Evolutionary conservation across 2,113 vertebrate species (phyloP).

Genomic region (Gavialis gangeticus): DNA sequence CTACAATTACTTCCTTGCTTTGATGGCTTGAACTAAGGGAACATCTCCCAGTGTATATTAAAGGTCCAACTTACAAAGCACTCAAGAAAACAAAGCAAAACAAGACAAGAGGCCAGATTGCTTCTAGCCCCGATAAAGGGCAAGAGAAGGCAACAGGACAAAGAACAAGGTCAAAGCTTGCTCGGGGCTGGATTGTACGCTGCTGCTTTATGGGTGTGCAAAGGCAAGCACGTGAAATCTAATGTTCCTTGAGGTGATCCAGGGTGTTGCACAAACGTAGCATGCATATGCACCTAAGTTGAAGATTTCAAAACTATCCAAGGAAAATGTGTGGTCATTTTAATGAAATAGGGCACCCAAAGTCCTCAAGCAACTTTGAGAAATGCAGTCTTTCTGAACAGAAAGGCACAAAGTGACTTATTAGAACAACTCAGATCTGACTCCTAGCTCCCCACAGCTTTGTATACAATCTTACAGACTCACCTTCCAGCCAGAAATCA

Average conservation of each 20-base stretch:
- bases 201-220: too few relatives aligned
- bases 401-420: rapidly evolving
- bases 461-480: neutral
- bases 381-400: rapidly evolving
- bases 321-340: conserved; percentile 18
- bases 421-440: rapidly evolving
- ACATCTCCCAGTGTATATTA: rapidly evolving
- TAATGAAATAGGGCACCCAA: conserved; percentile 14
- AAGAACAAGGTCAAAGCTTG: neutral
- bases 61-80: neutral
- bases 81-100: too few relatives aligned
- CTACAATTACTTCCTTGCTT: neutral
- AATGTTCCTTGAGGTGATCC: conserved; percentile 47
- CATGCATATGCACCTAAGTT: conserved; percentile 40
- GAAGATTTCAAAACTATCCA: conserved; percentile 12
- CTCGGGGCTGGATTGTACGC: too few relatives aligned
- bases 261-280: conserved; percentile 23
- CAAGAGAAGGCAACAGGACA: neutral
- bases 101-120: neutral
- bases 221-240: neutral
- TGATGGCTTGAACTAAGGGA: neutral
- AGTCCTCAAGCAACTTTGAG: neutral
- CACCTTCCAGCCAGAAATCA: neutral
- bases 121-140: neutral
- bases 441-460: neutral